Evolutionary conservation across 2,888 invertebrate species (phyloP).

Genomic region (Chrysolina haemoptera): DNA sequence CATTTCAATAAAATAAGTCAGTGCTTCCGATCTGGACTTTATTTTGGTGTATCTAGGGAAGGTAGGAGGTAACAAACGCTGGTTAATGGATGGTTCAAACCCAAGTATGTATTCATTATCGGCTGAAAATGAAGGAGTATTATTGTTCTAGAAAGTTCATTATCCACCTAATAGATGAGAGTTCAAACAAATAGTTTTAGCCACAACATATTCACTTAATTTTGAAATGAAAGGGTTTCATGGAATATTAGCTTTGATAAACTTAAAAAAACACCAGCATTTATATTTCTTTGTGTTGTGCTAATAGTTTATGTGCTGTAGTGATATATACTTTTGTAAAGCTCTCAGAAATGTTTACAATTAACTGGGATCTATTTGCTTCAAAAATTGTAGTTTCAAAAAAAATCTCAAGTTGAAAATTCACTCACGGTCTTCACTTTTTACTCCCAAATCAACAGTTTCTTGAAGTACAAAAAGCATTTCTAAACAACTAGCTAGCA

Average conservation of each 20-base stretch:
- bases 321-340: no score
- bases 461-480: slow-evolving; percentile 86
- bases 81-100: slow-evolving; percentile 97
- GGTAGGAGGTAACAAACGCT: slow-evolving; percentile 95
- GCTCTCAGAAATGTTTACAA: no score
- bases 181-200: no score
- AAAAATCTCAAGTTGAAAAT: not conserved
- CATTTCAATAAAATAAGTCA: slow-evolving; percentile 86
- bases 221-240: no score
- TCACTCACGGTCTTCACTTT: slow-evolving; percentile 63
- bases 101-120: slow-evolving; percentile 89
- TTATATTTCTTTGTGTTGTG: no score
- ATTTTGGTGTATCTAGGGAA: slow-evolving; percentile 97
- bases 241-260: no score
- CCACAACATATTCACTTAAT: no score
- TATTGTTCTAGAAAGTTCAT: not conserved
- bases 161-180: no score
- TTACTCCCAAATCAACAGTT: slow-evolving; percentile 82
- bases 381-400: no score
- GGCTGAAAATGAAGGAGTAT: slow-evolving; percentile 66
- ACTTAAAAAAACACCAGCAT: no score
- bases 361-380: no score
- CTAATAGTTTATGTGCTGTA: no score
- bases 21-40: slow-evolving; percentile 83
- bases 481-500: slow-evolving; percentile 86